Evolutionary conservation across 2,113 vertebrate genomes (phyloP).

Genomic region (human): GRCh38 chr17:34916001-34916500

Average conservation of each 20-base stretch:
- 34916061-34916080: neutral
- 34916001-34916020: neutral
- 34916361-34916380: neutral
- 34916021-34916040: neutral
- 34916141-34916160: neutral
- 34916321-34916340: neutral
- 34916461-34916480: neutral
- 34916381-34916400: neutral
- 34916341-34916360: neutral
- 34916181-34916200: neutral
- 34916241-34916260: neutral
- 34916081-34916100: neutral
- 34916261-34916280: neutral
- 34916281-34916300: neutral
- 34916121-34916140: neutral
- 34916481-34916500: neutral
- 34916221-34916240: neutral
- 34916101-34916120: neutral
- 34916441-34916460: neutral
- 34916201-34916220: neutral
- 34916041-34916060: neutral
- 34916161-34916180: neutral
- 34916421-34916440: neutral
- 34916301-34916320: neutral
- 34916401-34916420: too few species aligned